Evolutionary conservation across 2,113 vertebrate species (phyloP).

Genomic region (Etia nguti): DNA sequence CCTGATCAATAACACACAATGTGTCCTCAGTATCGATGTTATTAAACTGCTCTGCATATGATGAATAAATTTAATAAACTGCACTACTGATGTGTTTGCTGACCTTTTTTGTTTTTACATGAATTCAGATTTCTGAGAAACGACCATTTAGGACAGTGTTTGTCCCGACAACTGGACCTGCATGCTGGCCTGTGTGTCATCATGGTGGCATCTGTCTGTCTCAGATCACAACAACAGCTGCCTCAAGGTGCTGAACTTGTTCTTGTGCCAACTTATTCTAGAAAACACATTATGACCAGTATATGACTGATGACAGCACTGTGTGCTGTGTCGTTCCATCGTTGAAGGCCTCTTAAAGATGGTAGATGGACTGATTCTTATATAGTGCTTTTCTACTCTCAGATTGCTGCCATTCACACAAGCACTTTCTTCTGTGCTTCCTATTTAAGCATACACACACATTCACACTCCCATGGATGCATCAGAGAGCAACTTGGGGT

Average conservation of each 20-base stretch:
- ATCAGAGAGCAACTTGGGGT: background rate
- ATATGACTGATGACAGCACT: background rate
- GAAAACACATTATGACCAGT: background rate
- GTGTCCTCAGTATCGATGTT: background rate
- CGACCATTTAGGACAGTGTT: background rate
- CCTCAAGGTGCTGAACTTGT: background rate
- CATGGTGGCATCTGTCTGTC: background rate
- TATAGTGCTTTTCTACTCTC: background rate
- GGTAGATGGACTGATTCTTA: background rate
- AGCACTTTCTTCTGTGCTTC: no score
- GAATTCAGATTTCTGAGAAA: background rate
- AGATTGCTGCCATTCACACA: no score
- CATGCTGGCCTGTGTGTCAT: background rate
- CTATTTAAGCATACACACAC: no score
- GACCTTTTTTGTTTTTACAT: background rate
- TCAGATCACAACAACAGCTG: background rate
- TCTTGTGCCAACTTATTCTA: rapidly evolving
- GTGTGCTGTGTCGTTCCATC: background rate
- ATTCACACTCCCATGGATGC: background rate
- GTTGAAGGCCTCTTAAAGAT: background rate
- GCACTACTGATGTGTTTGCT: background rate
- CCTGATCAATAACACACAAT: background rate
- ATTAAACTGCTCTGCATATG: background rate
- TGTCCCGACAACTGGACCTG: background rate
- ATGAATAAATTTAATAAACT: slow-evolving; percentile 6